Evolutionary conservation across 2,113 vertebrate genomes (phyloP).

Genomic region (Desmodus rotundus): DNA sequence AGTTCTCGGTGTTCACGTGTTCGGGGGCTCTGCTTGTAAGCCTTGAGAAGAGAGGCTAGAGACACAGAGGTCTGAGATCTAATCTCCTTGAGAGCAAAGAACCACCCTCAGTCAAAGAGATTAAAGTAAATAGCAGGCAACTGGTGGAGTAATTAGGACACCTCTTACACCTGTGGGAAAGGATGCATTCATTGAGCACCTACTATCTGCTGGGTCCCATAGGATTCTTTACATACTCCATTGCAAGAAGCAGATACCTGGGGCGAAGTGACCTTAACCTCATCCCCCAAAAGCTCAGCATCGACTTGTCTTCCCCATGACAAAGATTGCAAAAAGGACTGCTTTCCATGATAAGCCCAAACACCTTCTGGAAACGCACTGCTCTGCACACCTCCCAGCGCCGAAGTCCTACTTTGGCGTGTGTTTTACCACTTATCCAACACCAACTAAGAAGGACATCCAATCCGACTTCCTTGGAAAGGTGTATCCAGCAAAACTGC

Average conservation of each 20-base stretch:
- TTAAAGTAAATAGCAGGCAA: not conserved
- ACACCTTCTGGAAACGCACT: not conserved
- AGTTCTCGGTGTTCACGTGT: not conserved
- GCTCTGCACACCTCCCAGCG: not conserved
- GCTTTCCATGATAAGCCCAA: not conserved
- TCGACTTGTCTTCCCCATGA: not conserved
- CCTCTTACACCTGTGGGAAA: not conserved
- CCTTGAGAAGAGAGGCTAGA: not conserved
- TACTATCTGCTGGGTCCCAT: fast-evolving
- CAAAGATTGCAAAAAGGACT: not conserved
- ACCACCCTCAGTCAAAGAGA: not conserved
- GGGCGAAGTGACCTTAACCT: not conserved
- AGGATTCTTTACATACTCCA: not conserved
- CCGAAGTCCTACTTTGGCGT: not conserved
- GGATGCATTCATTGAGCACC: not conserved
- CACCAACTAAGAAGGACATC: not conserved
- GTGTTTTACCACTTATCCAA: not conserved
- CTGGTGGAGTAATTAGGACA: not conserved
- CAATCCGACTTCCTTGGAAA: not conserved
- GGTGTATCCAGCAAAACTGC: not conserved
- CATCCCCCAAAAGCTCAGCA: not conserved
- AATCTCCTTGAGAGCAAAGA: not conserved
- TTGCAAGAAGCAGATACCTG: not conserved
- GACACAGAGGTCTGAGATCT: not conserved
- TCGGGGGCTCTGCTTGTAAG: not conserved